Base-by-base conservation (phyloP, 1,140 invertebrate species). In the Dinothrombium tinctorium region DNA sequence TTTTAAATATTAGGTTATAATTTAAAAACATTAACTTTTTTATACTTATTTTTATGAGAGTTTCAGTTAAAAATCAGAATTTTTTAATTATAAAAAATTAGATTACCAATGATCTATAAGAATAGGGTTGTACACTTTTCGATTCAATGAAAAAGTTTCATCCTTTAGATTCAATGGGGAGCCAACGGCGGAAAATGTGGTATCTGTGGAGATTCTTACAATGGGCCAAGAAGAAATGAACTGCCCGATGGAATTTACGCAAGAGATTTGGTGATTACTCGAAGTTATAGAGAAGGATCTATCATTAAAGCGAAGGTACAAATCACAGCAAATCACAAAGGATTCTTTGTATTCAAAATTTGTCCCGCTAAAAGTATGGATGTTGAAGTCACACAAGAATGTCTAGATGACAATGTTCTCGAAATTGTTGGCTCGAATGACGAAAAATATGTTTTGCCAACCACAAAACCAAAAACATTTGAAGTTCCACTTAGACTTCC, bases 261-360 rank as follows among this genome's bases (percentile, higher is more conserved):
- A 4, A 6, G 21, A 40, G 1, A n/a, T 2, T n/a, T 31, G 2
- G 17, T 61, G 2, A 63, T 73, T 20, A 64, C 63, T 0, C 51
- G 47, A 33, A 53, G 48, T n/a, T 61, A 59, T 45, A 44, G 42
- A 15, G 28, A 47, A 21, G 46, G 66, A 55, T 44, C 54, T 37
- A 47, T 54, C 1, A 60, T 67, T 32, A 47, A 51, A 11, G 56
- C 61, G 0, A 47, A 40, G 3, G 55, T 68, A 3, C 47, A 56
- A 31, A 48, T 82, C 2, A 81, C 76, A 0, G 76, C 76, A 3
- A 58, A 58, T 49, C 78, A 83, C 56, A 65, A 68, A 47, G 83
- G 84, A 11, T 82, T 72, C 57, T 89, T 87, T 51, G 76, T 86
- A 53, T 87, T 89, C 58, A 64, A 76, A 42, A 50, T 82, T 0